Conservation (phyloP, 1,140 invertebrate species). For the Drosophila jambulina region DNA sequence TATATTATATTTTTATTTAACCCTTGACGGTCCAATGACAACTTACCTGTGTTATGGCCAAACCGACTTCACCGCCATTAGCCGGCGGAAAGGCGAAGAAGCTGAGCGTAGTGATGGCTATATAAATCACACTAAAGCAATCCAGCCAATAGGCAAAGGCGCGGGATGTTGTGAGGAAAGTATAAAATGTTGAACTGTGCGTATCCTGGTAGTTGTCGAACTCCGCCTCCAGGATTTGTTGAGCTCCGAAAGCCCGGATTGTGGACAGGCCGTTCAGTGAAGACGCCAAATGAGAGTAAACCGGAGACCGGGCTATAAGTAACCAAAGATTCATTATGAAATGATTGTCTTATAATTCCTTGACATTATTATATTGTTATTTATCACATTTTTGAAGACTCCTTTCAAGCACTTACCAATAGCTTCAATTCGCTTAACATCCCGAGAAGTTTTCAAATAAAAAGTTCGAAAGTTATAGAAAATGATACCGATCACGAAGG, state of each 20-base stretch:
- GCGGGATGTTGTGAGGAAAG: slow-evolving; percentile 88
- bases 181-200: slow-evolving; percentile 88
- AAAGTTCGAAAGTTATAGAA: slow-evolving; percentile 91
- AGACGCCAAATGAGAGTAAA: slow-evolving; percentile 95
- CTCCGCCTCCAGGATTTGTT: slow-evolving; percentile 91
- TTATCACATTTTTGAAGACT: no score
- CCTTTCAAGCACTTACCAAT: slow-evolving; percentile 89
- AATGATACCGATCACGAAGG: slow-evolving; percentile 88
- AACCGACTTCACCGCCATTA: slow-evolving; percentile 90
- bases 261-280: slow-evolving; percentile 95
- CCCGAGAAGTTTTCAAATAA: slow-evolving; percentile 93
- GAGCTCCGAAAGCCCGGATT: slow-evolving; percentile 93
- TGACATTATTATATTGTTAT: no score
- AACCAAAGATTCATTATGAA: neutral
- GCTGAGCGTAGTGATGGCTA: slow-evolving; percentile 89
- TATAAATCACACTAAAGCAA: slow-evolving; percentile 90
- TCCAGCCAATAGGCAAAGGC: slow-evolving; percentile 92
- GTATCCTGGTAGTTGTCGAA: slow-evolving; percentile 92
- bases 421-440: slow-evolving; percentile 95
- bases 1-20: neutral
- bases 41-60: slow-evolving; percentile 90
- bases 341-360: no score
- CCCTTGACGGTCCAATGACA: neutral
- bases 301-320: slow-evolving; percentile 89
- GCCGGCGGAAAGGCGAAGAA: slow-evolving; percentile 88